Percentiles rank a stretch among this genome's conserved stretches.
These are phyloP conservation scores for Drosophila virilis DNA, from an alignment of 1,140 invertebrate genomes.

Conservation along the genomic window DNA sequence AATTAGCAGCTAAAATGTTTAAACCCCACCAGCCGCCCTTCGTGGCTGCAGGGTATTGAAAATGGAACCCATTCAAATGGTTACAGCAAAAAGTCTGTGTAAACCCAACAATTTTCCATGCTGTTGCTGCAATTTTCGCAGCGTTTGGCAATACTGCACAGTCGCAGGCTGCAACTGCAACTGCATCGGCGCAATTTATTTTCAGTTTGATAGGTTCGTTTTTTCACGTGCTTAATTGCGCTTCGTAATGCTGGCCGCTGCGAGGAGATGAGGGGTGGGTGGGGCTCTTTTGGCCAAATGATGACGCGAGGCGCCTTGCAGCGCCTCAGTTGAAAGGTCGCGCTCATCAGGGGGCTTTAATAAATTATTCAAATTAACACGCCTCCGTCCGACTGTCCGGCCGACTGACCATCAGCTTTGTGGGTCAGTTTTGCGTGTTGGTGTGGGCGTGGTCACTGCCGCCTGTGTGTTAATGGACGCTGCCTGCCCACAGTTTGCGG, in stretches of 20 bases:
- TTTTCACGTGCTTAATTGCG: slow-evolving; percentile 66
- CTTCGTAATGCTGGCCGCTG: slow-evolving; percentile 20
- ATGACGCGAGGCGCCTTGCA: background rate
- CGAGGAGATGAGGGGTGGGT: slow-evolving; percentile 5
- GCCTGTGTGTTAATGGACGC: slow-evolving; percentile 43
- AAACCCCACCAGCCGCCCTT: background rate
- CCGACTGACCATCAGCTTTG: slow-evolving; percentile 8
- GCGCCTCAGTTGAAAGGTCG: slow-evolving; percentile 66
- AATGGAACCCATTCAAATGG: slow-evolving; percentile 22
- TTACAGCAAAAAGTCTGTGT: slow-evolving; percentile 19
- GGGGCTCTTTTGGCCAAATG: slow-evolving; percentile 18
- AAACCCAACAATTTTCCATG: slow-evolving; percentile 26
- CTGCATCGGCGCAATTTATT: slow-evolving; percentile 66
- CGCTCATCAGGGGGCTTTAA: slow-evolving; percentile 78
- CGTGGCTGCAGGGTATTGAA: background rate
- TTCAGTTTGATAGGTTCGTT: slow-evolving; percentile 66
- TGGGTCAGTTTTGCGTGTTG: slow-evolving; percentile 14
- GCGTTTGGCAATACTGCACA: slow-evolving; percentile 45
- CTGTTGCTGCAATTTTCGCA: slow-evolving; percentile 44
- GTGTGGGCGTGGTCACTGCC: background rate
- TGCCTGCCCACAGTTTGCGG: slow-evolving; percentile 75
- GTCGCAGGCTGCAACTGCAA: slow-evolving; percentile 35
- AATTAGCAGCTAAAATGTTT: too few species aligned
- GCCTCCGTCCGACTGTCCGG: slow-evolving; percentile 51
- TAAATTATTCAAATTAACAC: slow-evolving; percentile 83